Evolutionary conservation across 2,797 vertebrate genomes (phyloP).

Genomic region (Tragopan temminckii): DNA sequence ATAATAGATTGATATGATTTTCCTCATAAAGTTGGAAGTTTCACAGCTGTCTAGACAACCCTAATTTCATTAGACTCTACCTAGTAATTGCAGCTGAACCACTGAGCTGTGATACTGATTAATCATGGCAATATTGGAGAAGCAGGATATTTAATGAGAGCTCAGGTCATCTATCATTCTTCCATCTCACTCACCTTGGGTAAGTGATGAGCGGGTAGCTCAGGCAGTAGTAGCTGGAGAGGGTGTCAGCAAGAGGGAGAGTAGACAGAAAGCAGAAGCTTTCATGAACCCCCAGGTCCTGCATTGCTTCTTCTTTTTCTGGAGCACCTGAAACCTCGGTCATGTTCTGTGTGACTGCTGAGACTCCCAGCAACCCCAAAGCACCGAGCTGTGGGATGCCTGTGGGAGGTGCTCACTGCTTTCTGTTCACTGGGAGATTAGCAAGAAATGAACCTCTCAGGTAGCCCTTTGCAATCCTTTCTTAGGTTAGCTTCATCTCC

Average conservation of each 20-base stretch:
- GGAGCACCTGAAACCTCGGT: background rate
- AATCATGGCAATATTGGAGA: conserved; percentile 31
- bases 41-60: conserved; percentile 20
- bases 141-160: conserved; percentile 12
- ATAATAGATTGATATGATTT: conserved; percentile 17
- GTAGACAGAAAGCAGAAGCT: background rate
- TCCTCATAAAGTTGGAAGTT: conserved; percentile 31
- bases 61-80: conserved; percentile 2
- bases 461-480: background rate
- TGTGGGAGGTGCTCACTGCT: fast-evolving
- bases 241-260: background rate
- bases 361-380: background rate
- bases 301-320: background rate
- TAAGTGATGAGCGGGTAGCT: background rate
- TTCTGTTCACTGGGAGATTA: background rate
- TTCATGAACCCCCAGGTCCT: background rate
- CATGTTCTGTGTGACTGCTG: background rate
- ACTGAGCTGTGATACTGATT: conserved; percentile 44
- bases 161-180: conserved; percentile 36
- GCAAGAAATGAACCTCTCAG: background rate
- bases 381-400: background rate
- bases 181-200: background rate
- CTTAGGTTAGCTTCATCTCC: background rate
- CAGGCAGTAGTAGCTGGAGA: background rate
- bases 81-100: conserved; percentile 39